Evolutionary conservation across 2,797 vertebrate species (phyloP), one percentile per base, ranked within the genome.

Genomic region (Leptoclinus maculatus): DNA sequence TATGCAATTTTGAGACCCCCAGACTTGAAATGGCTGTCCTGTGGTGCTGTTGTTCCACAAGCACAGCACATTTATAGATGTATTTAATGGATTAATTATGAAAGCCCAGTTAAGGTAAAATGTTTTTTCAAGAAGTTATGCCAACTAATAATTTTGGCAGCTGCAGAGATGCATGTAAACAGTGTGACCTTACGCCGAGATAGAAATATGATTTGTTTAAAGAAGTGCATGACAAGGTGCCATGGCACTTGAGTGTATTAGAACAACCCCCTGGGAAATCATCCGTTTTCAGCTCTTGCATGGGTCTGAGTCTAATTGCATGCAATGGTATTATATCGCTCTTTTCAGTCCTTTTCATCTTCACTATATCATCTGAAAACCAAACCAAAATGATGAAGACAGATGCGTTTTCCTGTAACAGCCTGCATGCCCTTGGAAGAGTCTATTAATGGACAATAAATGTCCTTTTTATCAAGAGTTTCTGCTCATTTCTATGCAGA

Each of bases 171-270:
- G 71, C 79, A 79, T 87, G 79, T 87, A 90, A 92, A 89, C 74
- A 88, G 78, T 83, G 87, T 89, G 91, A 92, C 88, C 88, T 90
- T 78, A 89, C 39, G 76, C 64, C 60, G 41, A 82, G 88, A 90
- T 91, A 90, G 89, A 93, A 91, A 91, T 91, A 92, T 85, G 87
- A 91, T 90, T 91, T 92, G 87, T 91, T 92, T 92, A 91, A 89
- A 90, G 90, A 92, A 85, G 88, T 86, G 87, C 87, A 79, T 89
- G 89, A 92, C 89, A 92, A 91, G 91, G 91, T 92, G 88, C 89
- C 85, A 86, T 85, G 85, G 89, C 81, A 80, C 88, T 92, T 92
- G 88, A 92, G 88, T 92, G 92, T 91, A 93, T 93, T 91, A 92
- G 81, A 27, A 77, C 67, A 87, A 79, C 83, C 92, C 88, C 71